phyloP scores from a whole-genome alignment of 1,140 invertebrate genomes.

The Neoseiulus cucumeris region DNA sequence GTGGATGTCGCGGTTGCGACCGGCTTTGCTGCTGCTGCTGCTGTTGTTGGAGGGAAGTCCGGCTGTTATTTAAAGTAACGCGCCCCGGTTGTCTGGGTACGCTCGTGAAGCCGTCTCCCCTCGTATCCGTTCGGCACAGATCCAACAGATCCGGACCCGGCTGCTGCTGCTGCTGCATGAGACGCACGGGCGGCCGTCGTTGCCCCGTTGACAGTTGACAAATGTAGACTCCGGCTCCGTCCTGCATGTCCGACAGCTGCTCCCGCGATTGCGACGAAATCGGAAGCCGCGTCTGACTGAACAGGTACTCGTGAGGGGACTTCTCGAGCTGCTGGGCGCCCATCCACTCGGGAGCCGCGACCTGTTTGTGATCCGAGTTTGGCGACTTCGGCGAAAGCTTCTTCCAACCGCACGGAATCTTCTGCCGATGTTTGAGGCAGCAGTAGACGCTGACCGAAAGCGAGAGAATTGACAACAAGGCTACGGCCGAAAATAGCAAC shows the following conservation, averaged over 20 bases:
- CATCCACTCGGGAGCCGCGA: neutral
- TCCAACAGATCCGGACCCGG: conserved; percentile 3
- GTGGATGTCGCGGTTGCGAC: neutral
- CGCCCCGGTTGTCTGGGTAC: neutral
- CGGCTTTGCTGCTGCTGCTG: neutral
- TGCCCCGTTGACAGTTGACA: conserved; percentile 1
- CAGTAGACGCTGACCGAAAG: neutral
- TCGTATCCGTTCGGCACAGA: neutral
- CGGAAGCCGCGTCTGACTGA: neutral
- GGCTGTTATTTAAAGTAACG: neutral
- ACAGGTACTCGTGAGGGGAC: neutral
- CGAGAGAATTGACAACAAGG: neutral
- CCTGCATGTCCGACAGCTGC: neutral
- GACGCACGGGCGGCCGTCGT: neutral
- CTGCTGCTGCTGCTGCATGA: neutral
- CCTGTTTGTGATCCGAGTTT: neutral
- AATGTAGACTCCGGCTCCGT: neutral
- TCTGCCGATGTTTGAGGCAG: neutral
- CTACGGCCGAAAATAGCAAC: neutral
- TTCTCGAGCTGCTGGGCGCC: neutral
- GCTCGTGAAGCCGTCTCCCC: neutral
- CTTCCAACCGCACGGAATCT: neutral
- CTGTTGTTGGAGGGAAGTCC: neutral
- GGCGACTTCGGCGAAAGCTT: neutral
- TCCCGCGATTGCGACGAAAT: neutral